Base-by-base conservation (phyloP, 2,113 vertebrate species). In the Psophia crepitans region DNA sequence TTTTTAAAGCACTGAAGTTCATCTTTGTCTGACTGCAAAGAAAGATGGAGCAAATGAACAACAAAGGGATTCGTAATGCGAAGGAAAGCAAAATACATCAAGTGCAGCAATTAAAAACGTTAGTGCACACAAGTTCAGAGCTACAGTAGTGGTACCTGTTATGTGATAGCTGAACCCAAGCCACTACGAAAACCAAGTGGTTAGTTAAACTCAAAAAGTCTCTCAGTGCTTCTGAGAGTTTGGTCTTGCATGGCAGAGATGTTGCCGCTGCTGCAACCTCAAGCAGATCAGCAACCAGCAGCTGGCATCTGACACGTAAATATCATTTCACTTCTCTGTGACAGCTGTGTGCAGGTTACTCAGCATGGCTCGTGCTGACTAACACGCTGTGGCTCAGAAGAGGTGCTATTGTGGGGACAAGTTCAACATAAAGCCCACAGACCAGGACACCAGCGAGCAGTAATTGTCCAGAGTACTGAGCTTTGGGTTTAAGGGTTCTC, bases 381-480 rank as follows among this genome's bases (percentile, higher is more conserved):
- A 44, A 44, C 27, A 27, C 35, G 8, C 19, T 18, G 14, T n/a
- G 61, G 10, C 12, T 68, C 14, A 6, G 33, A 71, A 46, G 26
- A 60, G 79, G 43, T 57, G 39, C 6, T 64, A 3, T 5, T 71
- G 32, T 0, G 0, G 35, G 43, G 26, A 46, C 5, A 75, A 12
- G 28, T 43, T 85, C 43, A 46, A 14, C 24, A 10, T 5, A 63
- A 78, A 44, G 32, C 57, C 12, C 18, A 16, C 26, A 75, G 65
- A 51, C 7, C 23, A 49, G 65, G 43, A 41, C n/a, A 68, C 4
- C 24, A 48, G 18, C 16, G 33, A 44, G 27, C 33, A 90, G 82
- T 16, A 87, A 57, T 14, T 48, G 22, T 66, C 24, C 27, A 0
- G 1, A 64, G 21, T 12, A 30, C 41, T 32, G 32, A 84, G 11